A percentile compares a stretch with the other conserved stretches of the same genome.
These are phyloP conservation scores for Stylophora pistillata DNA, from an alignment of 64 coral and sea anemone genomes.

Conservation along the genomic window DNA sequence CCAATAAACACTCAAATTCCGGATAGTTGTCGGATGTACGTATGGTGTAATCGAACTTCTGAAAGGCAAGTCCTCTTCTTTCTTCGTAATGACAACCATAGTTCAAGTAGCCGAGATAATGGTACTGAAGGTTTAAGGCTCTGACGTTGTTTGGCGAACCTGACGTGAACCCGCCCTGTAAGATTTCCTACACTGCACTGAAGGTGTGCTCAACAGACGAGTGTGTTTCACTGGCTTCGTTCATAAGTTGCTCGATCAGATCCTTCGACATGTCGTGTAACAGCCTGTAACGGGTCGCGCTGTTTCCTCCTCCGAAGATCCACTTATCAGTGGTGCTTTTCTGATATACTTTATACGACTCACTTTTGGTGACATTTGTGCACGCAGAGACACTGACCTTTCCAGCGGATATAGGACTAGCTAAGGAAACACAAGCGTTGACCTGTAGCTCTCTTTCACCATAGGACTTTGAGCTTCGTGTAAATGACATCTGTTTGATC, in stretches of 20 bases:
- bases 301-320: too few relatives aligned
- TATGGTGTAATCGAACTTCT: slow-evolving; percentile 53
- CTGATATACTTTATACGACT: too few relatives aligned
- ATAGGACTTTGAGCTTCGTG: slow-evolving; percentile 6
- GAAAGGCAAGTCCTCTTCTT: not conserved
- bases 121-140: slow-evolving; percentile 44
- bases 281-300: too few relatives aligned
- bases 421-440: too few relatives aligned
- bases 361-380: too few relatives aligned
- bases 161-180: not conserved
- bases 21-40: not conserved
- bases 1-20: slow-evolving; percentile 39
- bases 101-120: slow-evolving; percentile 45
- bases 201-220: slow-evolving; percentile 35
- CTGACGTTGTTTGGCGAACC: slow-evolving; percentile 22
- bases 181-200: slow-evolving; percentile 34
- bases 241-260: slow-evolving; percentile 39
- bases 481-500: slow-evolving; percentile 38
- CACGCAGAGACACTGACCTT: too few relatives aligned
- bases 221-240: slow-evolving; percentile 13
- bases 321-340: too few relatives aligned
- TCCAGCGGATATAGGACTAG: too few relatives aligned
- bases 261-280: not conserved
- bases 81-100: slow-evolving; percentile 17
- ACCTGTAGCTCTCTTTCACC: slow-evolving; percentile 47